Base-by-base conservation (phyloP, 1,140 invertebrate genomes). In the Trialeurodes vaporariorum region DNA sequence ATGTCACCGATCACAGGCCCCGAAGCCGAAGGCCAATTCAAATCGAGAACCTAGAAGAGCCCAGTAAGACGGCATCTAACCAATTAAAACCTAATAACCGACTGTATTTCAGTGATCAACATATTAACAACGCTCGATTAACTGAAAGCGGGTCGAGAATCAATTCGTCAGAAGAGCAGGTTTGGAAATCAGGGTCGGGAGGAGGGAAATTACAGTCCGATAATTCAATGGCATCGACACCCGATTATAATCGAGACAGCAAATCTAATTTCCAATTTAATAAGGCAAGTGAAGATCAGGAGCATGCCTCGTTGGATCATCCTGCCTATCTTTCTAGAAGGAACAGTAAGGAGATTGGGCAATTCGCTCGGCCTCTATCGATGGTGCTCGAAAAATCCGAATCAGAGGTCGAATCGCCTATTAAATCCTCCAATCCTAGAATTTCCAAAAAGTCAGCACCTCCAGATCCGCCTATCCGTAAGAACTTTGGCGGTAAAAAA, bases 1-100 rank as follows among this genome's bases (percentile, higher is more conserved):
- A 87, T 73, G 82, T 84, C 67, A 83, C 85, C 1, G 86, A 87
- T 77, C 83, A 85, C 68, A 83, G 82, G 69, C 85, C 86, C 2
- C 77, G 86, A 69, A 86, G 85, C 65, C 74, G 86, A 27, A 83
- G 83, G 73, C 86, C 85, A 25, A 87, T 87, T 69, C 84, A 84
- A 70, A 80, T 85, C 49, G 76, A 69, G 25, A 73, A 69, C 40
- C 24, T 25, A 73, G 67, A 49, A 49, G 9, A 61, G 75, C 78
- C 76, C 70, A 74, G 74, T 70, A 73, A 72, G 65, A 49, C 5
- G 17, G 34, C 5, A 49, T 9, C 5, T 49, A 49, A 49, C 17
- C 5, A 49, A 9, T 49, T 49, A 49, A 49, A 49, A 49, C 34
- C 34, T 49, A 49, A 49, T 49, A 49, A 17, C 17, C 5, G 34